Conservation (phyloP, 1,140 invertebrate genomes). For the Choristoneura fumiferana region DNA sequence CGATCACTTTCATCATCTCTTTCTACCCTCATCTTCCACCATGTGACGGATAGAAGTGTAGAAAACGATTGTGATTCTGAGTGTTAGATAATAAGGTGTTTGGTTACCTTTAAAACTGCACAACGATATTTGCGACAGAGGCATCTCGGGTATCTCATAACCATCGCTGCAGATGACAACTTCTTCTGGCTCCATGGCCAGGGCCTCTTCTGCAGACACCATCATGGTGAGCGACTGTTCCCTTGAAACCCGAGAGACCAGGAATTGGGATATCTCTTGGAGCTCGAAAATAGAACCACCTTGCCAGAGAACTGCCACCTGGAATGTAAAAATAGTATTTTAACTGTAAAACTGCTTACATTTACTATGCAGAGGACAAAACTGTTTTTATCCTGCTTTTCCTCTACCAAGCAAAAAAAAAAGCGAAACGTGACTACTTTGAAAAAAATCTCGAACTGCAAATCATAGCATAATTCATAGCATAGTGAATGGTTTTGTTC, state of each 20-base stretch:
- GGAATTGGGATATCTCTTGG: slow-evolving; percentile 47
- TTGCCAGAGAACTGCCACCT: slow-evolving; percentile 65
- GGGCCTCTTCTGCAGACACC: slow-evolving; percentile 53
- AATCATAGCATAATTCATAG: too few relatives aligned
- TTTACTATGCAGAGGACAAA: too few relatives aligned
- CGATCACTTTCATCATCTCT: too few relatives aligned
- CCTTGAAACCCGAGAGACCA: slow-evolving; percentile 35
- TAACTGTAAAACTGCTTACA: slow-evolving; percentile 4
- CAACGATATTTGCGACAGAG: slow-evolving; percentile 54
- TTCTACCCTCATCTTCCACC: too few relatives aligned
- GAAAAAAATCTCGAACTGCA: too few relatives aligned
- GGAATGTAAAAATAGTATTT: slow-evolving; percentile 25
- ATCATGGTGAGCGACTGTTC: slow-evolving; percentile 48
- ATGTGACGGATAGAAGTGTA: too few relatives aligned
- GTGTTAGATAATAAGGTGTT: too few relatives aligned
- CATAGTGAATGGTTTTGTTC: too few relatives aligned
- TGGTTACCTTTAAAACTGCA: slow-evolving; percentile 54
- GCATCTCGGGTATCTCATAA: slow-evolving; percentile 60
- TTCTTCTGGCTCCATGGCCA: slow-evolving; percentile 55
- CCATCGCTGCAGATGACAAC: slow-evolving; percentile 48
- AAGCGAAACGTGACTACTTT: too few relatives aligned
- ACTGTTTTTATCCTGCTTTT: too few relatives aligned
- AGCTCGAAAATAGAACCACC: slow-evolving; percentile 55
- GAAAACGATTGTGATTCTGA: too few relatives aligned
- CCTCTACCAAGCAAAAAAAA: too few relatives aligned